Base-by-base conservation (phyloP, 2,113 vertebrate genomes). In the Erythrolamprus reginae region DNA sequence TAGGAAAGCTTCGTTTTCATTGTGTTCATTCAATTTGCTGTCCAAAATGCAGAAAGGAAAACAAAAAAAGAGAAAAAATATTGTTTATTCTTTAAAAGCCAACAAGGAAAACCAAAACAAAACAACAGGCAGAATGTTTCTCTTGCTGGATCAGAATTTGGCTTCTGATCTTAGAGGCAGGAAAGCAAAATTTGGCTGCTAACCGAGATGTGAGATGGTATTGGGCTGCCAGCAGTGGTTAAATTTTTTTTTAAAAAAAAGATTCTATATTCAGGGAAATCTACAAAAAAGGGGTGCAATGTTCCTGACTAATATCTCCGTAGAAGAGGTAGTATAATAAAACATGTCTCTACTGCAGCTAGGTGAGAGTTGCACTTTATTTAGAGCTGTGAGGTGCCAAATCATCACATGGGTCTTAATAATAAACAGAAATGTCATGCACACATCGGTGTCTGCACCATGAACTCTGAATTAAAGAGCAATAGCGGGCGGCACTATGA, bases 161-260 rank as follows among this genome's bases (percentile, higher is more conserved):
- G 33, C 33, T 77, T 38, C 70, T 77, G 70, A 42, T 42, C 17
- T 77, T 77, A 42, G 33, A 77, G 33, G 33, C 33, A 77, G 33
- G 33, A 77, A 77, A 77, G 70, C 33, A 77, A 77, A 77, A 77
- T 77, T 77, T 77, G 70, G n/a, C 65, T 33, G 38, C 65, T 70
- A n/a, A 33, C 70, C 33, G 82, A 83, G 70, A 90, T 89, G 17
- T 24, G 83, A 94, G 48, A 4, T 13, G 33, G 15, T 85, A 92
- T 4, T 26, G 28, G 10, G 7, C 45, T 87, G 56, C 45, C 58
- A 70, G 70, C 47, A 84, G 51, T 58, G 38, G 42, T 26, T 65
- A 8, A 90, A 1, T 3, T 45, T 45, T n/a, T n/a, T n/a, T n/a
- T n/a, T n/a, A n/a, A 45, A 45, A 24, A 24, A 56, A 56, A 55